phyloP scores from a whole-genome alignment of 2,888 invertebrate genomes.

The Latheticus oryzae region DNA sequence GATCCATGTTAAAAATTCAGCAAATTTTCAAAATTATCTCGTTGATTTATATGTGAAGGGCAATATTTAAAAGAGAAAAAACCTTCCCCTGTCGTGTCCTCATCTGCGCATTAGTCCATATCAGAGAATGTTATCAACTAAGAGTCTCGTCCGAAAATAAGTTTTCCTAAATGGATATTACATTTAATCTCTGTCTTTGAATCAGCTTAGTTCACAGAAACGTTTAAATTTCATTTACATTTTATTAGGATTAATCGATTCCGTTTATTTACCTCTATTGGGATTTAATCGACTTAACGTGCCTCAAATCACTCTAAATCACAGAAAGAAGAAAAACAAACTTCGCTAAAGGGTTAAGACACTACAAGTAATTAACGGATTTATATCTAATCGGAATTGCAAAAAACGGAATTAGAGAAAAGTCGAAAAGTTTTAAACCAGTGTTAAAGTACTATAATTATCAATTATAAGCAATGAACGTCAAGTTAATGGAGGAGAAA shows the following conservation, averaged over 20 bases:
- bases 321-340: slow-evolving; percentile 33
- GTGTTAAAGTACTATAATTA: no score
- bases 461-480: slow-evolving; percentile 13
- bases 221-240: slow-evolving; percentile 44
- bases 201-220: slow-evolving; percentile 28
- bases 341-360: slow-evolving; percentile 20
- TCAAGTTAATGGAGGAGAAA: slow-evolving; percentile 6
- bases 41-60: slow-evolving; percentile 38
- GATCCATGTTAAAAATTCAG: slow-evolving; percentile 27
- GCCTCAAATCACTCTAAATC: slow-evolving; percentile 38
- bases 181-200: slow-evolving; percentile 23
- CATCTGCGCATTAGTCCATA: slow-evolving; percentile 29
- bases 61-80: slow-evolving; percentile 33
- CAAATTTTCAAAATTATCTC: slow-evolving; percentile 42
- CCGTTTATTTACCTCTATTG: slow-evolving; percentile 42
- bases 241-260: slow-evolving; percentile 44
- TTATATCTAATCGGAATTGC: slow-evolving; percentile 10
- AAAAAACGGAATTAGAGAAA: slow-evolving; percentile 17
- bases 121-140: slow-evolving; percentile 11
- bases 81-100: slow-evolving; percentile 19
- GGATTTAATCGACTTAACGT: slow-evolving; percentile 42
- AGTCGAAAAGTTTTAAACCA: no score
- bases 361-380: slow-evolving; percentile 23
- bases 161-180: slow-evolving; percentile 12
- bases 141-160: slow-evolving; percentile 25